Percentiles rank a stretch among this genome's conserved stretches.
phyloP scores from a whole-genome alignment of 1,140 invertebrate genomes.

The Radopholus similis region DNA sequence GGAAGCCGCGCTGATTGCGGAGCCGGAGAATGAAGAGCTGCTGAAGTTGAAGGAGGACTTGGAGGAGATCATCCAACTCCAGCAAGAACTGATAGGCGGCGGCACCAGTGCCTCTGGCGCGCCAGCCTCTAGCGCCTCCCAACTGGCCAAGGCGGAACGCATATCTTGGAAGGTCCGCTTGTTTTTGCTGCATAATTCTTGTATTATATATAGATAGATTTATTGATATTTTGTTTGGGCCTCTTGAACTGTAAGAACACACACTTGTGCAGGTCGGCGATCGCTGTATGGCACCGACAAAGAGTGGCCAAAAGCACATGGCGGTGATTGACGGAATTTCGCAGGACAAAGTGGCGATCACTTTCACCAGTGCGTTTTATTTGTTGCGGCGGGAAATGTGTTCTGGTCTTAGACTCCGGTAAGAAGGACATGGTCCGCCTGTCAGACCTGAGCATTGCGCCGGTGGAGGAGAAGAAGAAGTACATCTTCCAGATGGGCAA shows the following conservation, averaged over 20 bases:
- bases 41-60: conserved; percentile 41
- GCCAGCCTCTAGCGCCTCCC: not conserved
- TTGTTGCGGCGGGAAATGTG: not conserved
- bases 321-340: conserved; percentile 49
- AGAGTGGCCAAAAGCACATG: conserved; percentile 43
- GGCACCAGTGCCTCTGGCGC: not conserved
- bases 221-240: too few species aligned
- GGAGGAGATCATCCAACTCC: conserved; percentile 39
- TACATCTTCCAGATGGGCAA: conserved; percentile 36
- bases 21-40: conserved; percentile 46
- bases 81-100: conserved; percentile 30
- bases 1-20: conserved; percentile 41
- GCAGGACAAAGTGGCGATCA: conserved; percentile 46
- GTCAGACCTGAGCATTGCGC: conserved; percentile 30
- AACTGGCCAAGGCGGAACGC: conserved; percentile 11
- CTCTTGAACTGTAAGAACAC: too few species aligned
- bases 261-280: conserved; percentile 39
- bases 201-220: too few species aligned
- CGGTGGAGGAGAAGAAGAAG: conserved; percentile 43
- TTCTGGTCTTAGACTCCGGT: conserved; percentile 28
- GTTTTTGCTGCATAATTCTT: too few species aligned
- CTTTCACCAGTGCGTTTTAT: conserved; percentile 31
- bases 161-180: conserved; percentile 11
- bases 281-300: conserved; percentile 40
- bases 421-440: conserved; percentile 43